Evolutionary conservation across 2,113 vertebrate species (phyloP).

Genomic region (Leuciscus idus): DNA sequence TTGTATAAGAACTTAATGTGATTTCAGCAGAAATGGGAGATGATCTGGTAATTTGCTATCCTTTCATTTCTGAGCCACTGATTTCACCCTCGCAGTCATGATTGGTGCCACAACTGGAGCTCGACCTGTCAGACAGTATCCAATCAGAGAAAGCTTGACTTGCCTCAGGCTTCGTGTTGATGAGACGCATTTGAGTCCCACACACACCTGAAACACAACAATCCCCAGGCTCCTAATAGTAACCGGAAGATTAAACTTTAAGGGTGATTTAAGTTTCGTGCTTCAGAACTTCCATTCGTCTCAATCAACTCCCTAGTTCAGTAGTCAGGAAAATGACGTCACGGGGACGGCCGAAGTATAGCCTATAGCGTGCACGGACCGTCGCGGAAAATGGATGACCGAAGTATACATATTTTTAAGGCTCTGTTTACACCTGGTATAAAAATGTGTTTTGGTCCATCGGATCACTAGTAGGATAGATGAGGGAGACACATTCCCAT

Average conservation of each 20-base stretch:
- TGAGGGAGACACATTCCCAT: too few relatives aligned
- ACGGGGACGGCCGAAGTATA: too few relatives aligned
- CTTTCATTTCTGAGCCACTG: neutral
- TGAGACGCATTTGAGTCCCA: neutral
- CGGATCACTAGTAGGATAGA: too few relatives aligned
- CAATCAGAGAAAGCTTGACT: slow-evolving; percentile 13
- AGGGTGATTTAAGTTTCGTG: neutral
- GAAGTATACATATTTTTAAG: too few relatives aligned
- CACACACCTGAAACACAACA: neutral
- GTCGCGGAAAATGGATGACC: too few relatives aligned
- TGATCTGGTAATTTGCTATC: neutral
- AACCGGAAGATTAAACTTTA: neutral
- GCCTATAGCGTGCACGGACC: too few relatives aligned
- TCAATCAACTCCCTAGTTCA: too few relatives aligned
- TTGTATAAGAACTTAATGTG: neutral
- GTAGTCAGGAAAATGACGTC: too few relatives aligned
- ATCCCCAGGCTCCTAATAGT: neutral
- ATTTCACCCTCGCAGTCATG: neutral
- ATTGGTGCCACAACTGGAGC: slow-evolving; percentile 1
- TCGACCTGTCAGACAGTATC: slow-evolving; percentile 3
- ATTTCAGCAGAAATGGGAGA: neutral
- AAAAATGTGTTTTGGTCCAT: too few relatives aligned
- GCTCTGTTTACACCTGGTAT: too few relatives aligned
- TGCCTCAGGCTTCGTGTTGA: neutral
- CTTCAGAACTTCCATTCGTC: too few relatives aligned